Evolutionary conservation across 2,888 invertebrate species (phyloP), one percentile per base, ranked within the genome.

Genomic region (Drosophila sordidula): DNA sequence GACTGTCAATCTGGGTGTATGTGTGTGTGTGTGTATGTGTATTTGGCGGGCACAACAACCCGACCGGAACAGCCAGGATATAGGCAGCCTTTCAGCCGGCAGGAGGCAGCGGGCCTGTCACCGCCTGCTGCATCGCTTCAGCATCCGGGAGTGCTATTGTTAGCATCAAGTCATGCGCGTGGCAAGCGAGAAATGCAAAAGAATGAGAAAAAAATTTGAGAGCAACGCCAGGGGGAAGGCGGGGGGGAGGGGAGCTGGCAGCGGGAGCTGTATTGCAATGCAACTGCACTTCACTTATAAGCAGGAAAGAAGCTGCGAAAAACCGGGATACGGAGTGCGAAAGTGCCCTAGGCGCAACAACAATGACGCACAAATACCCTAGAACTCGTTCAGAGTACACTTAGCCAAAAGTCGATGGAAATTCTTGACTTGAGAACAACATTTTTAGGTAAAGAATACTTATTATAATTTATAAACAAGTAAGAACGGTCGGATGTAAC

Each of bases 91-190:
- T 22, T 22, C 54, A 58, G 63, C 44, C 29, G 38, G 29, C 73
- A 58, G 18, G n/a, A 55, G 52, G 45, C 71, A 56, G 45, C 56
- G 52, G 49, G 75, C 56, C 62, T 75, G 68, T 71, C 74, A 74
- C 46, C 51, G 68, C 49, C 49, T 41, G 32, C 25, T 18, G 32
- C 12, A 51, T 39, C 34, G 52, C 57, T 68, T 59, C 67, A 57
- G 67, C 67, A 68, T 71, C 80, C 67, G 67, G 59, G 78, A 80
- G 89, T 78, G 81, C 84, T 80, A 84, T 85, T 85, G 85, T 85
- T 89, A 80, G 68, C 87, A 73, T 52, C 79, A 89, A 87, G 78
- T 78, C 89, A 81, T 70, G 82, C 82, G 85, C 82, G 78, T 73
- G 70, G 73, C 76, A 70, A 67, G 73, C 58, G 46, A 63, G 41